Percentiles rank a stretch among this genome's conserved stretches.
Conservation (phyloP, 2,797 vertebrate genomes). For the Netta rufina region DNA sequence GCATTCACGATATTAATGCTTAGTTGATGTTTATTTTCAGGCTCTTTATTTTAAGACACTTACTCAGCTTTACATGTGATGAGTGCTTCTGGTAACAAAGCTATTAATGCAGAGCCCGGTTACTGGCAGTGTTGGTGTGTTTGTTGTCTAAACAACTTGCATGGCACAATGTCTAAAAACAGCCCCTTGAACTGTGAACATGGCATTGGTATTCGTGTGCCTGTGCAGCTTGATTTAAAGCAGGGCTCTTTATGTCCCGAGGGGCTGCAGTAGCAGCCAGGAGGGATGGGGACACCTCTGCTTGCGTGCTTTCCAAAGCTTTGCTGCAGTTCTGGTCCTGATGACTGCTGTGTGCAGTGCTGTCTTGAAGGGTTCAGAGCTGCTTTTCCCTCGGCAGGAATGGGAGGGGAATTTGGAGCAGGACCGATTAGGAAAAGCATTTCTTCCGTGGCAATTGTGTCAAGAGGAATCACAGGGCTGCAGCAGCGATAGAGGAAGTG, state of each 20-base stretch:
- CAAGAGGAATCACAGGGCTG: neutral
- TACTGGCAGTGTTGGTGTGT: neutral
- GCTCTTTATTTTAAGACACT: neutral
- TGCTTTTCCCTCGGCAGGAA: neutral
- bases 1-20: neutral
- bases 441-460: neutral
- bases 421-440: neutral
- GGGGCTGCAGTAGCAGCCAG: neutral
- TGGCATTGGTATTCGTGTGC: neutral
- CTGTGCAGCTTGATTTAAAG: neutral
- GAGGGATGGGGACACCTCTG: neutral
- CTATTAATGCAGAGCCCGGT: neutral
- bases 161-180: neutral
- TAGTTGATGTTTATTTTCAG: neutral
- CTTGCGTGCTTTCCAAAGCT: rapidly evolving
- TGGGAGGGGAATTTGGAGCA: neutral
- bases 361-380: neutral
- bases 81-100: neutral
- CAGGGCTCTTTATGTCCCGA: neutral
- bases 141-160: neutral
- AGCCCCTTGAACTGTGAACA: neutral
- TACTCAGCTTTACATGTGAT: neutral
- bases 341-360: neutral
- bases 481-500: rapidly evolving
- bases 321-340: neutral